Evolutionary conservation across 2,113 vertebrate genomes (phyloP).

Genomic region (Malaclemys terrapin): DNA sequence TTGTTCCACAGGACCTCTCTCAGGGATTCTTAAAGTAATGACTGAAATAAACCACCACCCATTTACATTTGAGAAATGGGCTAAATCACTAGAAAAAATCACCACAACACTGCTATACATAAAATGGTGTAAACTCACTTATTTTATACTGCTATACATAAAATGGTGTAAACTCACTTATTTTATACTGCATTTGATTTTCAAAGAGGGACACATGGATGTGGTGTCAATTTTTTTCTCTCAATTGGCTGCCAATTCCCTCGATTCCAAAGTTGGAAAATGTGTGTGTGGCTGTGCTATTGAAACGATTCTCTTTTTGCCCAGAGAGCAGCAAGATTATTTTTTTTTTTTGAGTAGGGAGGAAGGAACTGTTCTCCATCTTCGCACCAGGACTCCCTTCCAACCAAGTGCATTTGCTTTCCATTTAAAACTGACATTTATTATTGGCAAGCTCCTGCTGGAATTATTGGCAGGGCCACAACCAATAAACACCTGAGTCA

Average conservation of each 20-base stretch:
- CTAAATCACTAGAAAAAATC: constrained; percentile 34
- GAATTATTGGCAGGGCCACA: neutral
- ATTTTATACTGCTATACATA: constrained; percentile 12
- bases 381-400: neutral
- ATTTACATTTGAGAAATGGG: constrained; percentile 54
- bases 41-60: constrained; percentile 33
- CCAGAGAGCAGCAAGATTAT: neutral
- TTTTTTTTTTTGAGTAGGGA: neutral
- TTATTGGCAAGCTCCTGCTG: neutral
- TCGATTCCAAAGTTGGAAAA: constrained; percentile 10
- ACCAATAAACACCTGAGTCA: neutral
- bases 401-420: neutral
- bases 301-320: neutral
- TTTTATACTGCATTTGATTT: neutral
- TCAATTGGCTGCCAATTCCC: neutral
- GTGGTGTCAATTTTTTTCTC: neutral
- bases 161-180: neutral
- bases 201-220: neutral
- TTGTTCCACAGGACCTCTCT: constrained; percentile 47
- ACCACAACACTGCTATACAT: constrained; percentile 33
- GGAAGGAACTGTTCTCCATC: neutral
- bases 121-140: neutral
- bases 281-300: neutral
- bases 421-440: neutral
- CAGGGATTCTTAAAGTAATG: neutral